Evolutionary conservation across 1,140 invertebrate species (phyloP).

Genomic region (Oryctes rhinoceros): DNA sequence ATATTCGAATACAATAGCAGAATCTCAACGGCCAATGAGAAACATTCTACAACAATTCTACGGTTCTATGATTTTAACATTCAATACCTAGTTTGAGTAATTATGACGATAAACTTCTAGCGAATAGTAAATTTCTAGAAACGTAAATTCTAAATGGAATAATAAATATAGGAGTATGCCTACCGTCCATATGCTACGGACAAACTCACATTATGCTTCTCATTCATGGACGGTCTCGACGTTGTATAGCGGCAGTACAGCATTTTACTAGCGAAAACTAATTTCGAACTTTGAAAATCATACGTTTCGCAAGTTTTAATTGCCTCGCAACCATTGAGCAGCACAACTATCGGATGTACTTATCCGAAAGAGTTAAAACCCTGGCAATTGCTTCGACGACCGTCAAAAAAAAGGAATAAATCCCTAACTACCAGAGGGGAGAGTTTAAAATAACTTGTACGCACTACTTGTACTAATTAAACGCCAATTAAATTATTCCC

Average conservation of each 20-base stretch:
- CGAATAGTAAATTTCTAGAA: no score
- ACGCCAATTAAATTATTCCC: background rate
- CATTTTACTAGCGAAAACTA: constrained; percentile 16
- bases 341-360: background rate
- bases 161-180: no score
- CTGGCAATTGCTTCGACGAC: background rate
- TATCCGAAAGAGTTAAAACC: background rate
- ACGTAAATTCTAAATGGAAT: no score
- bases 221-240: background rate
- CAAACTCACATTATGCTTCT: background rate
- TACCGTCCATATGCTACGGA: no score
- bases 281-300: constrained; percentile 33
- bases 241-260: constrained; percentile 1
- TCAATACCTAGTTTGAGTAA: no score
- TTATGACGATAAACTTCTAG: no score
- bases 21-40: no score
- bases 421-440: background rate
- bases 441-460: background rate
- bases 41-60: no score
- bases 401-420: background rate
- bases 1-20: no score
- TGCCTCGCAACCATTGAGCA: background rate
- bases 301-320: constrained; percentile 32
- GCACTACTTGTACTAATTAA: background rate
- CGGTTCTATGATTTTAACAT: no score